Percentiles rank a stretch among this genome's conserved stretches.
phyloP scores from a whole-genome alignment of 1,140 invertebrate genomes.

The Lethocerus indicus region DNA sequence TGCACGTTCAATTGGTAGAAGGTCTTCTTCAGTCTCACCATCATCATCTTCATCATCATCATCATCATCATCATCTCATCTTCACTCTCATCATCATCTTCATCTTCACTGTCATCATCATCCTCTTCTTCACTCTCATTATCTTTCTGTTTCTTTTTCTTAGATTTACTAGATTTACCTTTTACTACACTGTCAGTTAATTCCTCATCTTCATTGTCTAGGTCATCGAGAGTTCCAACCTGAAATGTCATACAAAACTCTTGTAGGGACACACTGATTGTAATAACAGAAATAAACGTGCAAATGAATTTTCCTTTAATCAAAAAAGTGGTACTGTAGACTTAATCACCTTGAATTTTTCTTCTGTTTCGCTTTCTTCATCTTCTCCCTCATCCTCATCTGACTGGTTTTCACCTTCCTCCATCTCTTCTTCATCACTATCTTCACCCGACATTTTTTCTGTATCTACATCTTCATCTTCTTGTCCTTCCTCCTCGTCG shows the following conservation, averaged over 20 bases:
- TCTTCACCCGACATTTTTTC: conserved; percentile 19
- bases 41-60: conserved; percentile 38
- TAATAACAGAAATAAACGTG: not conserved
- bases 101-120: conserved; percentile 19
- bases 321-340: not conserved
- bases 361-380: conserved; percentile 10
- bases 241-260: conserved; percentile 11
- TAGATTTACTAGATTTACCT: too few relatives aligned
- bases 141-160: conserved; percentile 24
- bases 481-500: conserved; percentile 27
- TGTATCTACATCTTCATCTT: conserved; percentile 23
- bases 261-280: not conserved
- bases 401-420: conserved; percentile 23
- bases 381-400: conserved; percentile 17
- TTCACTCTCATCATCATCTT: conserved; percentile 19
- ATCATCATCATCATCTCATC: conserved; percentile 29
- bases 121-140: conserved; percentile 15
- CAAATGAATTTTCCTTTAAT: not conserved
- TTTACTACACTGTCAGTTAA: too few relatives aligned
- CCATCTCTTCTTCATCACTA: conserved; percentile 26
- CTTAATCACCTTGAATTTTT: conserved; percentile 22
- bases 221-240: conserved; percentile 25
- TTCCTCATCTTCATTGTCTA: conserved; percentile 25
- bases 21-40: conserved; percentile 37
- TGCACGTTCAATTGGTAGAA: conserved; percentile 73